phyloP scores from a whole-genome alignment of 2,113 vertebrate genomes.

The Lasiurus cinereus region DNA sequence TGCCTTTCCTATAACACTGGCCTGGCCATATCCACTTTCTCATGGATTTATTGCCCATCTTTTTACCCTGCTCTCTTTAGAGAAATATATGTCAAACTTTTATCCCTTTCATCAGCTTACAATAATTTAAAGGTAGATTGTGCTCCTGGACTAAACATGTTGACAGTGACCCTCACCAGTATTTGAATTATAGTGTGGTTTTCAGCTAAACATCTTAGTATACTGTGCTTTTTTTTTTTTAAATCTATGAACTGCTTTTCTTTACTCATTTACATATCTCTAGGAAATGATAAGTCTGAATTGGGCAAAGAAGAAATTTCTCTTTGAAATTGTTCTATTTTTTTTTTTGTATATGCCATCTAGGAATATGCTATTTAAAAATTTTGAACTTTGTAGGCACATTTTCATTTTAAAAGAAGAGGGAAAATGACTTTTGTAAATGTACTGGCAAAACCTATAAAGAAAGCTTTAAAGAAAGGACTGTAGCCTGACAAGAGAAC shows the following conservation, averaged over 20 bases:
- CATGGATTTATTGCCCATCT: conserved; percentile 72
- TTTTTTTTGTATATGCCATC: conserved; percentile 61
- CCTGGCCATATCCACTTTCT: conserved; percentile 56
- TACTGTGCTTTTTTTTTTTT: conserved; percentile 34
- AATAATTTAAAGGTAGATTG: conserved; percentile 74
- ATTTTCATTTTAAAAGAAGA: conserved; percentile 71
- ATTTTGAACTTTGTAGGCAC: conserved; percentile 70
- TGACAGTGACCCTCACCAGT: conserved; percentile 66
- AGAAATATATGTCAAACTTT: conserved; percentile 68
- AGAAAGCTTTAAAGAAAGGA: conserved; percentile 72
- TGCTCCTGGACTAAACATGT: conserved; percentile 68
- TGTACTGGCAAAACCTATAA: conserved; percentile 78
- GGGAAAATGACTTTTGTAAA: conserved; percentile 76
- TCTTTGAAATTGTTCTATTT: conserved; percentile 67
- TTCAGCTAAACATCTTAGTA: conserved; percentile 55
- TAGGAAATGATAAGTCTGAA: conserved; percentile 61
- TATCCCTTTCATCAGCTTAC: conserved; percentile 62
- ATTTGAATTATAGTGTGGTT: conserved; percentile 59
- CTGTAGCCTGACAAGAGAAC: conserved; percentile 68
- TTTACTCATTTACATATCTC: conserved; percentile 69
- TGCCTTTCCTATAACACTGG: conserved; percentile 53
- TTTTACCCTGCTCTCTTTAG: conserved; percentile 73
- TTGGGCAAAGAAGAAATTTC: conserved; percentile 69
- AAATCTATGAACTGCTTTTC: conserved; percentile 28
- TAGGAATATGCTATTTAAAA: conserved; percentile 69